Evolutionary conservation across 1,140 invertebrate genomes (phyloP), one percentile per base, ranked within the genome.

Genomic region (Drosophila carrolli): DNA sequence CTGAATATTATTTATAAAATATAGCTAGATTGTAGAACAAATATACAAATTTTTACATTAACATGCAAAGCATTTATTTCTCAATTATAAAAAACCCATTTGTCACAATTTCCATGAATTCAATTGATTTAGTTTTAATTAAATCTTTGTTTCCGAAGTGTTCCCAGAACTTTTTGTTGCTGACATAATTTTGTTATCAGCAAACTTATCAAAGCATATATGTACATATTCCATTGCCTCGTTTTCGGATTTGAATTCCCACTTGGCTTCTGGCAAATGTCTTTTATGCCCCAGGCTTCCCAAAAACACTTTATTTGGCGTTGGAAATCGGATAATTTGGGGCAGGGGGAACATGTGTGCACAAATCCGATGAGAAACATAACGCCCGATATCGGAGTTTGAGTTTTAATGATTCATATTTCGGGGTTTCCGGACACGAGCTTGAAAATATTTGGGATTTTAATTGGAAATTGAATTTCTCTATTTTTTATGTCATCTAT

Each of bases 251-350:
- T 35, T 35, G 23, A 27, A 66, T 67, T 67, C 60, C 60, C 63
- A 67, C 10, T 66, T 67, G 46, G 60, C 63, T 67, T 67, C 60
- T 67, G 61, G 44, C 63, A 51, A 67, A 67, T 67, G 46, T 66
- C 37, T 43, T 66, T 65, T 50, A 48, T 41, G 40, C 35, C 29
- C 16, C 27, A n/a, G 35, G 6, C 44, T 51, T 14, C 16, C 29
- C 29, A 23, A 63, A 41, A 23, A 50, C 16, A 47, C 10, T 23
- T 35, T 38, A 47, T 38, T 38, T 10, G 41, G 19, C 19, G 23
- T 29, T 61, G 41, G 16, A 9, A 23, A 13, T 32, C 13, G 27
- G 4, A 14, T 0, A 19, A 40, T 61, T 14, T 16, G 47, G 23
- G 19, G 3, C 19, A 38, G 13, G n/a, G 11, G 50, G 19, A 38